Evolutionary conservation across 2,113 vertebrate genomes (phyloP).

Genomic region (Fulmarus glacialis): DNA sequence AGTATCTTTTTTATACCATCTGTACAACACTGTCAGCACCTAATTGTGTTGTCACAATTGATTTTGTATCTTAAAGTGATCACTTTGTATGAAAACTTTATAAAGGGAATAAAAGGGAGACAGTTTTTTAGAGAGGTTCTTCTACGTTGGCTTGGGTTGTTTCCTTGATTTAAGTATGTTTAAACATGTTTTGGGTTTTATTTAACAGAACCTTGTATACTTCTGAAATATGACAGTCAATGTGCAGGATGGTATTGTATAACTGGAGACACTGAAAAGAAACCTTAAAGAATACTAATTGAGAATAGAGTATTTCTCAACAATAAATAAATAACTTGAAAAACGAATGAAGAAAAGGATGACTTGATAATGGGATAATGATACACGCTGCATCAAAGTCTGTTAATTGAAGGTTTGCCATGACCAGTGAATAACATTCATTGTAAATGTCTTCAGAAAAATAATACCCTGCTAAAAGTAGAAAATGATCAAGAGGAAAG

Average conservation of each 20-base stretch:
- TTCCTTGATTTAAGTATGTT: not conserved
- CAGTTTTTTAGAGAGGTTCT: not conserved
- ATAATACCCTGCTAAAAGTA: constrained; percentile 65
- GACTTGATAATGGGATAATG: constrained; percentile 69
- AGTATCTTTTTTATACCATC: not conserved
- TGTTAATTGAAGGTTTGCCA: constrained; percentile 71
- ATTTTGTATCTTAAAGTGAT: not conserved
- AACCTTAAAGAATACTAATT: not conserved
- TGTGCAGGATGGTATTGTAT: not conserved
- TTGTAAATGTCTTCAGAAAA: constrained; percentile 65
- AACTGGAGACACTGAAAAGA: not conserved
- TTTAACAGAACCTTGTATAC: not conserved
- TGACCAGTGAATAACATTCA: constrained; percentile 63
- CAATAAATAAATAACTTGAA: constrained; percentile 56
- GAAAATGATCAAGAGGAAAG: constrained; percentile 60
- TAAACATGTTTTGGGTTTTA: not conserved
- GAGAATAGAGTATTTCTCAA: not conserved
- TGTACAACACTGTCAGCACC: not conserved
- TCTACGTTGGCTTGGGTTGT: not conserved
- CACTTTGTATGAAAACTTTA: not conserved
- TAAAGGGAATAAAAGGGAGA: not conserved
- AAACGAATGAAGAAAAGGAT: constrained; percentile 26
- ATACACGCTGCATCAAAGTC: constrained; percentile 34
- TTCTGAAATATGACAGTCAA: not conserved
- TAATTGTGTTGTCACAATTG: not conserved